Conservation (phyloP, 2,113 vertebrate genomes). For the Thinocorus orbignyianus region DNA sequence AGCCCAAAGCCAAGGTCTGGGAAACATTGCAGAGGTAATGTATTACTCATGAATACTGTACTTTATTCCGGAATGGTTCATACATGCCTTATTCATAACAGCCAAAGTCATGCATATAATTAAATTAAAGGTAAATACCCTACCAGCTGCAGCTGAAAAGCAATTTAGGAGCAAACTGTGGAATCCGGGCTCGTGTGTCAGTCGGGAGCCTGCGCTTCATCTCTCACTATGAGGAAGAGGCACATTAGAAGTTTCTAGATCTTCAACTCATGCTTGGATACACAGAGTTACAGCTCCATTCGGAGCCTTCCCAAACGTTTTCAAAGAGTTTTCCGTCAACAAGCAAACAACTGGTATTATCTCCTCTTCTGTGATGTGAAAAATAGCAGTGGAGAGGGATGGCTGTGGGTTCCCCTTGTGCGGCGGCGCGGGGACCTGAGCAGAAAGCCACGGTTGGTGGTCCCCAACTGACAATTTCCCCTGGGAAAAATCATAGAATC, state of each 20-base stretch:
- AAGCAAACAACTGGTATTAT: background rate
- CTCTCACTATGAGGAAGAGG: background rate
- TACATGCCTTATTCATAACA: background rate
- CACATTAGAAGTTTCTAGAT: background rate
- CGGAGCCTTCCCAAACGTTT: background rate
- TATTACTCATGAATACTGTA: background rate
- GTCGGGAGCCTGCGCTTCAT: background rate
- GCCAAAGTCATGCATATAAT: background rate
- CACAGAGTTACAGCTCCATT: background rate
- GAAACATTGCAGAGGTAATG: background rate
- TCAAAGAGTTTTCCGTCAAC: background rate
- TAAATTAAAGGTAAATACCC: background rate
- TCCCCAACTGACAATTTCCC: background rate
- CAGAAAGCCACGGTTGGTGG: fast-evolving
- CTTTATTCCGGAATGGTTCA: background rate
- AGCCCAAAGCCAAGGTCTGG: background rate
- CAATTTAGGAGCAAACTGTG: background rate
- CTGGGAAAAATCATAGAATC: too few relatives aligned
- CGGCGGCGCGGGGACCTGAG: fast-evolving
- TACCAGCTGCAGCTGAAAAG: background rate
- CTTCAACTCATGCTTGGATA: background rate
- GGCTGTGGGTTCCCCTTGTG: background rate
- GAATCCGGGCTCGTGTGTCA: background rate
- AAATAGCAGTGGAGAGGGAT: background rate
- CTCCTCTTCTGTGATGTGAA: background rate